A percentile compares a stretch with the other conserved stretches of the same genome.
Conservation (phyloP, 92 coral and sea anemone species). For the Metridium senile region DNA sequence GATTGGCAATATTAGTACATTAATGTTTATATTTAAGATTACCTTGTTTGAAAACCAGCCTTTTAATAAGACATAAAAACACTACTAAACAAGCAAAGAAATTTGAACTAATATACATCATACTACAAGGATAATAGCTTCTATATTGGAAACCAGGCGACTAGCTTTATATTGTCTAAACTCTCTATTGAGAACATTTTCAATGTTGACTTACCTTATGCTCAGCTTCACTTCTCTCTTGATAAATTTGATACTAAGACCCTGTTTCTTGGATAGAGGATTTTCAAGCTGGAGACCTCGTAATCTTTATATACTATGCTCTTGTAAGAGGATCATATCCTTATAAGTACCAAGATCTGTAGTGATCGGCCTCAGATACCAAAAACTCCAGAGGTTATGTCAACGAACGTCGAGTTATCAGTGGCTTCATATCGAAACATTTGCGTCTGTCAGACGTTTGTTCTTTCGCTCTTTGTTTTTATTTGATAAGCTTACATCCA, state of each 20-base stretch:
- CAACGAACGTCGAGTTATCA: constrained; percentile 28
- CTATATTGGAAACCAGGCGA: no score
- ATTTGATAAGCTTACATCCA: constrained; percentile 4
- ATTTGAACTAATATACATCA: no score
- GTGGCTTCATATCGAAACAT: constrained; percentile 21
- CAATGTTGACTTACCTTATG: neutral
- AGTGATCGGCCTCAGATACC: constrained; percentile 33
- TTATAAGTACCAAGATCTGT: neutral
- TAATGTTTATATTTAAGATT: no score
- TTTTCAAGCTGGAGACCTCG: neutral
- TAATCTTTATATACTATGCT: neutral
- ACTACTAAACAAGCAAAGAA: no score
- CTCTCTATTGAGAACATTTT: no score
- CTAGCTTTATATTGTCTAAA: no score
- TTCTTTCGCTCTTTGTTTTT: constrained; percentile 8
- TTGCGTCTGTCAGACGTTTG: constrained; percentile 8
- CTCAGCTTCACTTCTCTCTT: neutral
- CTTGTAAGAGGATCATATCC: neutral
- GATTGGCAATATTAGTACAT: no score
- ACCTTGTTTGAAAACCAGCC: no score
- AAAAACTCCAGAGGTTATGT: constrained; percentile 56
- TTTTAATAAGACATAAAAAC: no score
- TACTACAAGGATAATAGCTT: no score
- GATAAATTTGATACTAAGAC: no score
- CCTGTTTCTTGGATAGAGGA: neutral